These are phyloP conservation scores for Paracanthobrama guichenoti DNA, from an alignment of 2,113 vertebrate species.

Conservation along the genomic window DNA sequence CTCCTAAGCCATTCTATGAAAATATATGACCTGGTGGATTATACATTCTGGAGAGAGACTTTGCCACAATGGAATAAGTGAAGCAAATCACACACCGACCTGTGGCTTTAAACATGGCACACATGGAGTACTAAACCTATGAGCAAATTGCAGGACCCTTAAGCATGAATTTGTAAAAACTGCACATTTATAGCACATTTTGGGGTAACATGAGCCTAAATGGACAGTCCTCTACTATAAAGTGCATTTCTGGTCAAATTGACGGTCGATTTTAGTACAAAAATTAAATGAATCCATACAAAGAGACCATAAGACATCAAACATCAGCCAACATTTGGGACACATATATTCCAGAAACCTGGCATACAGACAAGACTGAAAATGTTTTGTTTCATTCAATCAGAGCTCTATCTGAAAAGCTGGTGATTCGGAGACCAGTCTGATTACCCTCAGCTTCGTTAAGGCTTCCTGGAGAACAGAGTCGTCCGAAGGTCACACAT, in stretches of 20 bases:
- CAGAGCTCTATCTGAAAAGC: neutral
- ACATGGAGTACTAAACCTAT: neutral
- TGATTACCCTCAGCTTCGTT: constrained; percentile 58
- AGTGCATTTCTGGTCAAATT: neutral
- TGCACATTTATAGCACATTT: neutral
- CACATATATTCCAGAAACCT: neutral
- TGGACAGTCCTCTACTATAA: neutral
- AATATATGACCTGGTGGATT: constrained; percentile 53
- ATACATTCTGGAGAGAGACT: constrained; percentile 37
- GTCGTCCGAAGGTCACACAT: constrained; percentile 65
- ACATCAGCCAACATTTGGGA: neutral
- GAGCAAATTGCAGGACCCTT: neutral
- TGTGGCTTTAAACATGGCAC: constrained; percentile 30
- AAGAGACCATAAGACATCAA: neutral
- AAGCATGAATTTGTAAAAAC: neutral
- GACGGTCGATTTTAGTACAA: neutral
- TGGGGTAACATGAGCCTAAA: neutral
- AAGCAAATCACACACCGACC: constrained; percentile 46
- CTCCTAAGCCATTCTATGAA: constrained; percentile 48
- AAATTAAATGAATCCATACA: neutral
- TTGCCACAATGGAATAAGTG: constrained; percentile 43
- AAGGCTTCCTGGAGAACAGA: constrained; percentile 55
- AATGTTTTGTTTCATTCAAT: neutral
- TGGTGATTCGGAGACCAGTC: neutral
- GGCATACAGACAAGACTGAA: neutral